Evolutionary conservation across 2,113 vertebrate species (phyloP).

Genomic region (Lagopus leucura): DNA sequence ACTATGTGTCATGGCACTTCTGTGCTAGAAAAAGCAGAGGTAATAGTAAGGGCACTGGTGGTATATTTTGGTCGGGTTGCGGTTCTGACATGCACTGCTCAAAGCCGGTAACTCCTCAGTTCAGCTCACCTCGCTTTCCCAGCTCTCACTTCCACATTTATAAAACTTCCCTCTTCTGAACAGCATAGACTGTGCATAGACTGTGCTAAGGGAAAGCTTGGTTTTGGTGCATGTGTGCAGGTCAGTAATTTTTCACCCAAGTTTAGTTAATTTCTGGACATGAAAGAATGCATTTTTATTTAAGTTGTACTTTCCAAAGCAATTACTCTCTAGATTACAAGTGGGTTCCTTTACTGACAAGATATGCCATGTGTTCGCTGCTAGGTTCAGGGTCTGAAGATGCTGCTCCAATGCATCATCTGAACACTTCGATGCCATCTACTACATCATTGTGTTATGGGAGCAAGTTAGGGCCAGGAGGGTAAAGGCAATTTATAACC

Average conservation of each 20-base stretch:
- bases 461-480: slow-evolving; percentile 65
- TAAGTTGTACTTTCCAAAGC: background rate
- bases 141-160: background rate
- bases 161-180: background rate
- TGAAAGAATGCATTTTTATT: background rate
- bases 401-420: background rate
- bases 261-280: background rate
- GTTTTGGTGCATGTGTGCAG: background rate
- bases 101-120: slow-evolving; percentile 7
- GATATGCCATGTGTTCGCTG: background rate
- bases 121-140: background rate
- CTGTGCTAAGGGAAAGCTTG: background rate
- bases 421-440: slow-evolving; percentile 48
- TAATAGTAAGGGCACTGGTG: background rate
- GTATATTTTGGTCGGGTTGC: background rate
- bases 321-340: background rate
- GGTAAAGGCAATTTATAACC: slow-evolving; percentile 71
- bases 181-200: background rate
- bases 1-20: background rate
- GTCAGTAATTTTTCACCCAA: background rate
- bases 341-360: background rate
- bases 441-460: slow-evolving; percentile 61
- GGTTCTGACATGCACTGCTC: background rate
- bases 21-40: background rate
- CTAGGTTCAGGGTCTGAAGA: slow-evolving; percentile 35